phyloP scores from a whole-genome alignment of 2,888 invertebrate species.

The Dolichomitus sp. region DNA sequence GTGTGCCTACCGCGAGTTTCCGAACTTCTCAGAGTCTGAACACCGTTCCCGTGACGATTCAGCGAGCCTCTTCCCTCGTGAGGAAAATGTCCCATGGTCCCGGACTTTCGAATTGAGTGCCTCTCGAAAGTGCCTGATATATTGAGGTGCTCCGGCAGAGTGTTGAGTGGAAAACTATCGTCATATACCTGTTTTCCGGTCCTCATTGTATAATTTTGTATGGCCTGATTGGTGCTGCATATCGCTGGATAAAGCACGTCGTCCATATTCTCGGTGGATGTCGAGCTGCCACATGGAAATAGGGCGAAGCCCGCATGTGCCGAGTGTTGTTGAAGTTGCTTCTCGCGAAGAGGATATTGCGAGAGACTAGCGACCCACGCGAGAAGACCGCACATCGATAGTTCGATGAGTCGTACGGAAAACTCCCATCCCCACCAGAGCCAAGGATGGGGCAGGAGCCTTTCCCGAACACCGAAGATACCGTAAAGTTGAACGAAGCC shows the following conservation, averaged over 20 bases:
- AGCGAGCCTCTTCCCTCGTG: slow-evolving; percentile 85
- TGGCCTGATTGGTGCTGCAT: slow-evolving; percentile 94
- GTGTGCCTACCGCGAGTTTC: slow-evolving; percentile 80
- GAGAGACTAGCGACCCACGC: slow-evolving; percentile 95
- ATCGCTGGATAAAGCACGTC: slow-evolving; percentile 95
- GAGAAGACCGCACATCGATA: slow-evolving; percentile 94
- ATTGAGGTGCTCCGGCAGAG: slow-evolving; percentile 85
- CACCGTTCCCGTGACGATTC: slow-evolving; percentile 86
- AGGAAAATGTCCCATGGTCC: slow-evolving; percentile 88
- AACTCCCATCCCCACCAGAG: slow-evolving; percentile 97
- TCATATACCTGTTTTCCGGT: slow-evolving; percentile 93
- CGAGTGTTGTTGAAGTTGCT: slow-evolving; percentile 85
- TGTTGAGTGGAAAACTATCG: slow-evolving; percentile 88
- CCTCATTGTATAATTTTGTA: slow-evolving; percentile 93
- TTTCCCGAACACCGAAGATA: slow-evolving; percentile 89
- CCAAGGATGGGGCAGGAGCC: slow-evolving; percentile 89
- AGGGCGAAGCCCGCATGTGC: slow-evolving; percentile 91
- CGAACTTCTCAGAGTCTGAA: slow-evolving; percentile 87
- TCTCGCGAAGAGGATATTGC: slow-evolving; percentile 89
- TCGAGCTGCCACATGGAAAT: slow-evolving; percentile 93
- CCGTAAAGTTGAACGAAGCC: slow-evolving; percentile 95
- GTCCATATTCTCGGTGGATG: slow-evolving; percentile 94
- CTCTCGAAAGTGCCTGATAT: slow-evolving; percentile 84
- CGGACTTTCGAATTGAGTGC: slow-evolving; percentile 88
- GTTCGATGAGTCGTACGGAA: slow-evolving; percentile 94